A percentile compares a stretch with the other conserved stretches of the same genome.
These are phyloP conservation scores for Odontothrips loti DNA, from an alignment of 2,888 invertebrate species.

Conservation along the genomic window DNA sequence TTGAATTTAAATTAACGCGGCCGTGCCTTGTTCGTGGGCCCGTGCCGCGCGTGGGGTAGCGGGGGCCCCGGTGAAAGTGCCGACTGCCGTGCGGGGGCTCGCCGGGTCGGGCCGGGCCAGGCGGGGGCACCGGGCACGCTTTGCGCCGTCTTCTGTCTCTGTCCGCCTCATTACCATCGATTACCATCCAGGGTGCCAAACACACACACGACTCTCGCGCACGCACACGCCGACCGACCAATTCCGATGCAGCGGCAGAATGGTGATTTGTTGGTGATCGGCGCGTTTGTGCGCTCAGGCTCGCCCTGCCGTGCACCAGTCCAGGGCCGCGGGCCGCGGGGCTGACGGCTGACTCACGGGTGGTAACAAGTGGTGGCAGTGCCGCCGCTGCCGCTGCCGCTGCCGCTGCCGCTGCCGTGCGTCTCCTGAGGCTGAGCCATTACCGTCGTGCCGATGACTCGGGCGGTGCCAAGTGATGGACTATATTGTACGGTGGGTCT, in stretches of 20 bases:
- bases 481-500: no score
- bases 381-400: conserved; percentile 23
- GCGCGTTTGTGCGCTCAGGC: no score
- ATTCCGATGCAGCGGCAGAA: conserved; percentile 27
- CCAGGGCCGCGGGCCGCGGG: background rate
- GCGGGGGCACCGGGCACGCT: background rate
- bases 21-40: no score
- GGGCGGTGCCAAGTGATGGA: no score
- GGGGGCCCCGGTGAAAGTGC: no score
- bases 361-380: background rate
- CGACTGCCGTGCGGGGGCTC: background rate
- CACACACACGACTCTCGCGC: no score
- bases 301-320: no score
- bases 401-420: background rate
- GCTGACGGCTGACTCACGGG: background rate
- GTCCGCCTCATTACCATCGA: background rate
- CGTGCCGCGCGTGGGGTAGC: no score
- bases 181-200: no score
- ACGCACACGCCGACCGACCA: conserved; percentile 32
- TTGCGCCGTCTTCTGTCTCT: background rate
- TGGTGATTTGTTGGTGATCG: no score
- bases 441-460: conserved; percentile 33
- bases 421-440: no score
- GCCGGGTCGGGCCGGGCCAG: background rate
- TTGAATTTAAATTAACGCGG: no score